Evolutionary conservation across 2,888 invertebrate genomes (phyloP).

Genomic region (Trissonchulus sp.): DNA sequence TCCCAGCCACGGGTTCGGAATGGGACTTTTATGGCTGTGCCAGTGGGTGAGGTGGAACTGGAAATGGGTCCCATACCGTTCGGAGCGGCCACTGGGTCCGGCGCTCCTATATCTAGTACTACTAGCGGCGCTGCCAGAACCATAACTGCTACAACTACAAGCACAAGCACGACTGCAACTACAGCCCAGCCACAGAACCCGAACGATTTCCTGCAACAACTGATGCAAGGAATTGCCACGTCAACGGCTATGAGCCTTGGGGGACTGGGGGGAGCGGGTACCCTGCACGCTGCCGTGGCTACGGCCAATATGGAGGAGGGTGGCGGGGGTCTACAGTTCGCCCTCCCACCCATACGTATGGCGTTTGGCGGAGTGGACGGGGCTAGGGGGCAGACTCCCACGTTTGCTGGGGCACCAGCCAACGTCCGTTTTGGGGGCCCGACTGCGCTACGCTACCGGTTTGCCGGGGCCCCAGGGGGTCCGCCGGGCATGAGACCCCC

Average conservation of each 20-base stretch:
- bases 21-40: too few relatives aligned
- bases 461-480: not conserved
- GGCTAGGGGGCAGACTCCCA: not conserved
- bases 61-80: too few relatives aligned
- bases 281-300: not conserved
- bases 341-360: not conserved
- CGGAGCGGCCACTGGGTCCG: not conserved
- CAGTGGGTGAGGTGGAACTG: too few relatives aligned
- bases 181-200: constrained; percentile 43
- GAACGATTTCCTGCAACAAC: constrained; percentile 59
- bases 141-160: constrained; percentile 33
- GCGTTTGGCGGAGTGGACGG: not conserved
- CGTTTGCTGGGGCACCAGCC: not conserved
- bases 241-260: constrained; percentile 26
- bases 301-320: not conserved
- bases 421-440: too few relatives aligned
- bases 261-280: not conserved
- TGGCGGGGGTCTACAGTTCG: not conserved
- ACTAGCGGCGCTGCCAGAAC: constrained; percentile 33
- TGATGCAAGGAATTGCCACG: constrained; percentile 54
- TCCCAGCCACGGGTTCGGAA: not conserved
- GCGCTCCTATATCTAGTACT: constrained; percentile 34
- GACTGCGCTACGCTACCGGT: too few relatives aligned
- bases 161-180: constrained; percentile 35
- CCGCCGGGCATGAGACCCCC: not conserved